Evolutionary conservation across 2,888 invertebrate species (phyloP), one percentile per base, ranked within the genome.

Genomic region (Gortyna flavago): DNA sequence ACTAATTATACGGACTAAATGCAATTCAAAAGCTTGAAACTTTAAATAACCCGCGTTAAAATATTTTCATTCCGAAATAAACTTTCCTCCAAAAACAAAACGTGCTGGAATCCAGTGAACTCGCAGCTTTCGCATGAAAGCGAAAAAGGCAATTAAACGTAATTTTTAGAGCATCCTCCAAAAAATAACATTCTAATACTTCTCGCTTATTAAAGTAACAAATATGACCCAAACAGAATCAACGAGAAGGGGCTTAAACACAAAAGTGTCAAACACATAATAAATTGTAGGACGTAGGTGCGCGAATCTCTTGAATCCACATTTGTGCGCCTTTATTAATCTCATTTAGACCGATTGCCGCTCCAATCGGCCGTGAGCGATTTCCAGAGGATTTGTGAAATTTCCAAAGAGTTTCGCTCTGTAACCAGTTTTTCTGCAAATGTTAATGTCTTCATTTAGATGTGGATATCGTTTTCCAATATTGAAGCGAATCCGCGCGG

Each of bases 281-380:
- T 72, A 84, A 74, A 68, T 77, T 79, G 35, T 62, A 72, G 70
- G 76, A 83, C 74, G 74, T 81, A 85, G 87, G 85, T 87, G 87
- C 82, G 79, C 88, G 84, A 90, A 89, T 85, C 85, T 79, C 84
- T 83, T 82, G 65, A 77, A 81, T 79, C 80, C 81, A 88, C 89
- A 88, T 90, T 90, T 89, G 77, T 86, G 83, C 83, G 82, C 89
- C 87, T 91, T 92, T 93, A 93, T 92, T 93, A 94, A 93, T 93
- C 92, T 90, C 87, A 90, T 93, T 93, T 93, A 90, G 90, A 90
- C 83, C 91, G 90, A 92, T 92, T 92, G 91, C 90, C 87, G 89
- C 85, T 90, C 89, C 83, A 90, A 91, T 91, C 89, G 89, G 79
- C 84, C 85, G 89, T 90, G 87, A 92, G 87, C 89, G 88, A 90